These are phyloP conservation scores for Clarias fuscus DNA, from an alignment of 2,797 vertebrate genomes.

Conservation along the genomic window DNA sequence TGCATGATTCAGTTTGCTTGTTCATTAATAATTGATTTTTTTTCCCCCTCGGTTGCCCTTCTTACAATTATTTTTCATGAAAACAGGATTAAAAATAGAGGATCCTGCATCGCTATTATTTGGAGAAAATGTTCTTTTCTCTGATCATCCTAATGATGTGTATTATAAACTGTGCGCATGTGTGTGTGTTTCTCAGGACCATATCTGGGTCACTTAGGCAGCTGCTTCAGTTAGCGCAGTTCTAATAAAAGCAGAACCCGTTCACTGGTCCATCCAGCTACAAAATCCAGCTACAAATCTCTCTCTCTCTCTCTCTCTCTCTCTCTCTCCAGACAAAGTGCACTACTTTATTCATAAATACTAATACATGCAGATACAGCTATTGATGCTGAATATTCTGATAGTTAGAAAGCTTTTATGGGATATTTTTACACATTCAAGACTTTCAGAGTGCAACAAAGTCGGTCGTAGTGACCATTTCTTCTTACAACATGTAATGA, in stretches of 20 bases:
- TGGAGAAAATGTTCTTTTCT: background rate
- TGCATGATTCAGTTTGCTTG: too few relatives aligned
- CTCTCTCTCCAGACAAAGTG: background rate
- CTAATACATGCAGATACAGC: background rate
- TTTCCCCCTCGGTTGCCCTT: background rate
- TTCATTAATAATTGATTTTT: too few relatives aligned
- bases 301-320: background rate
- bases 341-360: background rate
- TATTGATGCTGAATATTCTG: background rate
- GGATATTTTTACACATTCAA: background rate
- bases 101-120: background rate
- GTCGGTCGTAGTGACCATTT: background rate
- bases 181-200: constrained; percentile 48
- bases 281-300: background rate
- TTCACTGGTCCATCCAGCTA: background rate
- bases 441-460: background rate
- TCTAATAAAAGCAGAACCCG: constrained; percentile 29
- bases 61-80: background rate
- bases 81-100: background rate
- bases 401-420: background rate
- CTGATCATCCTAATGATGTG: constrained; percentile 1
- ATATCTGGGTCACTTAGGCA: constrained; percentile 60
- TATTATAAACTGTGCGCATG: background rate
- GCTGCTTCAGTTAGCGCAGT: constrained; percentile 23
- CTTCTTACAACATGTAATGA: background rate